These are phyloP conservation scores for Coregonus ussuriensis DNA, from an alignment of 2,797 vertebrate genomes.

Conservation along the genomic window DNA sequence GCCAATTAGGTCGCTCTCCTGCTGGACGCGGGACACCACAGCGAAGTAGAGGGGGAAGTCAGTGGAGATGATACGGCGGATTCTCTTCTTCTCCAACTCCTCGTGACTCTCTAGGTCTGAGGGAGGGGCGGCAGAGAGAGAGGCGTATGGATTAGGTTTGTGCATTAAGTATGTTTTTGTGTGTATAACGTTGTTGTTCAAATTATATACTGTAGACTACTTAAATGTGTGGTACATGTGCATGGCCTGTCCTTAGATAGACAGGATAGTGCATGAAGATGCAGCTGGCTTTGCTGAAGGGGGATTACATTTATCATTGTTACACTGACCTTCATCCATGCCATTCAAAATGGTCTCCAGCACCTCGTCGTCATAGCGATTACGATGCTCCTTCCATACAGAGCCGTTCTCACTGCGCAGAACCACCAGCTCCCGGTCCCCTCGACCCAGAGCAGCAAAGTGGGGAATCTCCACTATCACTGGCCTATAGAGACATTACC, in stretches of 20 bases:
- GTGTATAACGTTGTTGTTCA: neutral
- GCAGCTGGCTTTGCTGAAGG: neutral
- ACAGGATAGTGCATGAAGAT: too few species aligned
- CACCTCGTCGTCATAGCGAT: constrained; percentile 67
- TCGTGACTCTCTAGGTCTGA: constrained; percentile 92
- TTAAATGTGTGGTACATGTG: too few species aligned
- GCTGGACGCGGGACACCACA: constrained; percentile 92
- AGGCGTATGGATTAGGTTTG: neutral
- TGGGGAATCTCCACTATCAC: constrained; percentile 77
- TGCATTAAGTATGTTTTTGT: neutral
- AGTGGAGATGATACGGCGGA: constrained; percentile 93
- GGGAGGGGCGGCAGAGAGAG: neutral
- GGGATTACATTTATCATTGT: neutral
- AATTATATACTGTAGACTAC: neutral
- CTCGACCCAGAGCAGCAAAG: constrained; percentile 77
- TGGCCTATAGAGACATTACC: too few species aligned
- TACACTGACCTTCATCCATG: constrained; percentile 92
- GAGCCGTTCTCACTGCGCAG: constrained; percentile 78
- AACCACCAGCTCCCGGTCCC: constrained; percentile 76
- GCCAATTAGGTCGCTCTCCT: constrained; percentile 91
- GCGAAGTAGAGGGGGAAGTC: constrained; percentile 98
- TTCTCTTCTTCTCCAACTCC: constrained; percentile 93
- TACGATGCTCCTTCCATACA: constrained; percentile 80
- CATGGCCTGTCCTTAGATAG: too few species aligned
- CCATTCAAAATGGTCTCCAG: constrained; percentile 73